Conservation (phyloP, 2,797 vertebrate genomes). For the Bryconaethiops microstoma region DNA sequence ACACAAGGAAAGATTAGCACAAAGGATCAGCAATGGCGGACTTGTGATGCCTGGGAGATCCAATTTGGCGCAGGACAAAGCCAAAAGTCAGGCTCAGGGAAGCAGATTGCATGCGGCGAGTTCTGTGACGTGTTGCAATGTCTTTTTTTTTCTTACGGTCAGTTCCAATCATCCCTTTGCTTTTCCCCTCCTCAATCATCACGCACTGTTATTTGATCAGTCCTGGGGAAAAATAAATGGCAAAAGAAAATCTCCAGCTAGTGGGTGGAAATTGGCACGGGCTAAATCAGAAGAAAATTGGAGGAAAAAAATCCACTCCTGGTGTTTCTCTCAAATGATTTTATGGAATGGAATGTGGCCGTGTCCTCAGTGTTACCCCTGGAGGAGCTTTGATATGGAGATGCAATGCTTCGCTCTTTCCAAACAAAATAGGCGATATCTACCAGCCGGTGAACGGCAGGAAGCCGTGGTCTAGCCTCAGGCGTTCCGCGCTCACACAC, state of each 20-base stretch:
- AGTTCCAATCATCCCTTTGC: background rate
- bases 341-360: constrained; percentile 11
- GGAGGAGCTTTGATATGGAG: constrained; percentile 44
- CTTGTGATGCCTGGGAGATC: constrained; percentile 12
- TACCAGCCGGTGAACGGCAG: constrained; percentile 16
- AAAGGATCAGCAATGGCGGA: constrained; percentile 5
- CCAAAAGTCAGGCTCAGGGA: background rate
- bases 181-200: background rate
- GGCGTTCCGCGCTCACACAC: background rate
- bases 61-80: background rate
- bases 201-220: background rate
- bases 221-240: background rate
- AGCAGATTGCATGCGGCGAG: background rate
- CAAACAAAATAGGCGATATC: background rate
- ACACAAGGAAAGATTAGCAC: background rate
- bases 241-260: background rate
- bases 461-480: constrained; percentile 13
- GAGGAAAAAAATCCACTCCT: background rate
- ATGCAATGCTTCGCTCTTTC: constrained; percentile 11
- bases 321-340: background rate
- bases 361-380: constrained; percentile 20
- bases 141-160: background rate
- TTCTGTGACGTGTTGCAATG: background rate
- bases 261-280: background rate
- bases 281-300: background rate